These are phyloP conservation scores for Horisme vitalbata DNA, from an alignment of 2,888 invertebrate genomes.

Conservation along the genomic window DNA sequence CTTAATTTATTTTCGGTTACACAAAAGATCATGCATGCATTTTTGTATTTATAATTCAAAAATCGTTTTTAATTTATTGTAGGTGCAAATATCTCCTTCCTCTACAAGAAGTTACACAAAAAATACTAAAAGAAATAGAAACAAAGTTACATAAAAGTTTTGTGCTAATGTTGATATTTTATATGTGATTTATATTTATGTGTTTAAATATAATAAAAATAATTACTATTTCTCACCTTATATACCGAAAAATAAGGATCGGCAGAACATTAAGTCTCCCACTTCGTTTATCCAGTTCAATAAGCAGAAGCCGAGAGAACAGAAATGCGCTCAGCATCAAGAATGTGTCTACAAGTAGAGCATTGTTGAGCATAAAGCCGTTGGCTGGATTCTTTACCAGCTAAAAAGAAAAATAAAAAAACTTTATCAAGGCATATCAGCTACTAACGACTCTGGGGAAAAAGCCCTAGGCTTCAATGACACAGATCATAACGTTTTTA, in stretches of 20 bases:
- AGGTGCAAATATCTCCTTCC: no score
- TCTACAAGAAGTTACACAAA: no score
- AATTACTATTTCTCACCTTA: slow-evolving; percentile 82
- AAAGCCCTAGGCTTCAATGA: no score
- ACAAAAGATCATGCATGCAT: not conserved
- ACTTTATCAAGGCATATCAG: no score
- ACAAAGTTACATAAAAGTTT: no score
- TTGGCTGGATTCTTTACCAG: slow-evolving; percentile 81
- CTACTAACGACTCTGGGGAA: no score
- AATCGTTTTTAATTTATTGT: no score
- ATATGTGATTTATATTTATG: no score
- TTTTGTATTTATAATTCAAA: not conserved
- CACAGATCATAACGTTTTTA: no score
- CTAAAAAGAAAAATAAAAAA: slow-evolving; percentile 57
- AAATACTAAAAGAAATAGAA: not conserved
- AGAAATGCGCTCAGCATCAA: slow-evolving; percentile 88
- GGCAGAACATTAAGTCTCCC: slow-evolving; percentile 84
- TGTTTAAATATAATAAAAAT: no score
- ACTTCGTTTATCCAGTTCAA: slow-evolving; percentile 86
- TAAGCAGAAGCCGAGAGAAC: slow-evolving; percentile 85
- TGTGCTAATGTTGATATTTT: no score
- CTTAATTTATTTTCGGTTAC: no score
- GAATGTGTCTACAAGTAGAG: slow-evolving; percentile 88
- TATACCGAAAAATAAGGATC: slow-evolving; percentile 85
- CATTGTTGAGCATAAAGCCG: slow-evolving; percentile 85